A percentile compares a stretch with the other conserved stretches of the same genome.
Evolutionary conservation across 2,888 invertebrate species (phyloP).

Genomic region (Steromphala cineraria): DNA sequence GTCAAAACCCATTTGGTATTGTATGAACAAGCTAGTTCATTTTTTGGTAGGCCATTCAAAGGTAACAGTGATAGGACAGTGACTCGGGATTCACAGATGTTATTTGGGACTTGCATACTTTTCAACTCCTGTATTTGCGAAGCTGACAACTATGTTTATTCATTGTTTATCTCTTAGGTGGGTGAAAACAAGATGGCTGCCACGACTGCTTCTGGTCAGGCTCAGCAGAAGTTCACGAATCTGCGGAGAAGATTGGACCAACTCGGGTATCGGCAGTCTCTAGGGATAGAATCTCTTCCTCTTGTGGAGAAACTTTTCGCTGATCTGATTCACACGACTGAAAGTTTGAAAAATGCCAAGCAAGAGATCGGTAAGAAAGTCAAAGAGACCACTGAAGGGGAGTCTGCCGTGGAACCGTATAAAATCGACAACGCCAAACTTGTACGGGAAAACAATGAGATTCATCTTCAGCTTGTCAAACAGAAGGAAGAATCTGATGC

Average conservation of each 20-base stretch:
- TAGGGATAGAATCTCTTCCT: slow-evolving; percentile 85
- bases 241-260: slow-evolving; percentile 86
- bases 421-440: slow-evolving; percentile 75
- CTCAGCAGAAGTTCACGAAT: slow-evolving; percentile 75
- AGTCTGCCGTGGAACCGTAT: slow-evolving; percentile 70
- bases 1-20: too few species aligned
- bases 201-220: slow-evolving; percentile 51
- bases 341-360: slow-evolving; percentile 89
- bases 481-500: slow-evolving; percentile 70
- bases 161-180: background rate
- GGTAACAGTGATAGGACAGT: too few species aligned
- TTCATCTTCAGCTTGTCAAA: slow-evolving; percentile 72
- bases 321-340: slow-evolving; percentile 91
- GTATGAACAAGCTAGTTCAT: too few species aligned
- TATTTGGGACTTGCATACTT: too few species aligned
- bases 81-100: too few species aligned
- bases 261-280: slow-evolving; percentile 86
- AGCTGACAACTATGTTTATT: background rate
- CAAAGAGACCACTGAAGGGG: slow-evolving; percentile 50
- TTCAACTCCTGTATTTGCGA: too few species aligned
- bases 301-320: slow-evolving; percentile 87
- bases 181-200: slow-evolving; percentile 23
- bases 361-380: slow-evolving; percentile 73
- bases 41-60: too few species aligned
- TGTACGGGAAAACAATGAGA: slow-evolving; percentile 75